Conservation (phyloP, 2,113 vertebrate genomes). For the Nansenia antarctica region DNA sequence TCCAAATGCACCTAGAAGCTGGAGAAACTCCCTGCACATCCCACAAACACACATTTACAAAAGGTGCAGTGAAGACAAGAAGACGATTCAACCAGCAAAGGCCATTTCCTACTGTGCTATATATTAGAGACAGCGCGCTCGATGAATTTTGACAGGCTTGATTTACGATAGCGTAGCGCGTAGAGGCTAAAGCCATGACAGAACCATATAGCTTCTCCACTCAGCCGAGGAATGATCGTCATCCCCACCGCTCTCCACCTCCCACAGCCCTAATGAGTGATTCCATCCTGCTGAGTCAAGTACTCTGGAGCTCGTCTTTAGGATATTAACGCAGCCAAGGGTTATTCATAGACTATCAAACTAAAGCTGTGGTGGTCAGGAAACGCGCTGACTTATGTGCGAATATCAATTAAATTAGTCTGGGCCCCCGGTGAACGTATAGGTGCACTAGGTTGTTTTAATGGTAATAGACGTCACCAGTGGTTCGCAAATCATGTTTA, state of each 20-base stretch:
- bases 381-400: slow-evolving; percentile 76
- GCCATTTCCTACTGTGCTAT: slow-evolving; percentile 31
- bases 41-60: neutral
- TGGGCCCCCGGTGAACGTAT: slow-evolving; percentile 52
- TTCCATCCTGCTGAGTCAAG: slow-evolving; percentile 64
- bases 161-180: slow-evolving; percentile 26
- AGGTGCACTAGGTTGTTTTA: slow-evolving; percentile 50
- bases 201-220: slow-evolving; percentile 43
- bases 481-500: slow-evolving; percentile 55
- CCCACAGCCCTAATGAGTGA: slow-evolving; percentile 37
- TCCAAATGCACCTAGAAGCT: no score
- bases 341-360: slow-evolving; percentile 61
- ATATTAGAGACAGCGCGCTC: neutral
- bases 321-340: slow-evolving; percentile 53
- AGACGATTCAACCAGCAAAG: slow-evolving; percentile 1
- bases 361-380: slow-evolving; percentile 41
- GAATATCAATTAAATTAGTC: slow-evolving; percentile 71
- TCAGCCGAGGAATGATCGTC: slow-evolving; percentile 34
- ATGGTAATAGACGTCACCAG: slow-evolving; percentile 33
- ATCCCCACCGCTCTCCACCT: slow-evolving; percentile 32
- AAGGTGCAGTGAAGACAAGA: neutral
- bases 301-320: slow-evolving; percentile 67
- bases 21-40: neutral
- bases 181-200: slow-evolving; percentile 44
- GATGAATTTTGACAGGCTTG: slow-evolving; percentile 40